Evolutionary conservation across 2,888 invertebrate species (phyloP), one percentile per base, ranked within the genome.

Genomic region (Gnatocerus cornutus): DNA sequence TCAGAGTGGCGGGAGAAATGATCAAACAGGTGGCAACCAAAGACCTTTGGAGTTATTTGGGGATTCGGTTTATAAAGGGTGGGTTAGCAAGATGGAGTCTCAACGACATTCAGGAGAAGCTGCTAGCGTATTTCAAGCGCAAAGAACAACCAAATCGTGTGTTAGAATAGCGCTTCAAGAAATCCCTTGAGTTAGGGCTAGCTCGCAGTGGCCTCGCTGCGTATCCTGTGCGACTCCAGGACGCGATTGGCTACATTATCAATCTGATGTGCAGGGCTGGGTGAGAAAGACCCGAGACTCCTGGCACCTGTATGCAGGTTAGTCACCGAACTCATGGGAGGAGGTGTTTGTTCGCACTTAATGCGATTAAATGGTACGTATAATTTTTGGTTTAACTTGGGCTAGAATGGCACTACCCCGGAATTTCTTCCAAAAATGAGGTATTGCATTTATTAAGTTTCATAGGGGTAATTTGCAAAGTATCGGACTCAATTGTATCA

Each of bases 291-390:
- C 14, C 14, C 16, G 21, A 55, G 33, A 55, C 55, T 5, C 55
- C 39, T 14, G 16, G 14, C 3, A 39, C 37, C 7, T 55, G 55
- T n/a, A 55, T 55, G 8, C 55, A 55, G 55, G 55, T 55, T 0
- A 39, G 55, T 39, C 55, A 55, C n/a, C 14, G 33, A 9, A 53
- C 53, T 13, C 55, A 55, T 16, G n/a, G n/a, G n/a, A 21, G 55
- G 0, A 39, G 39, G 5, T 16, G 39, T 16, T 8, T 55, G n/a
- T 10, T 39, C 4, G 39, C 39, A 0, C 55, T 39, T 10, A 39
- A 30, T 8, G 13, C 29, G 10, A 33, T 52, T n/a, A n/a, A n/a
- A n/a, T n/a, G n/a, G n/a, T n/a, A n/a, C n/a, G n/a, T n/a, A n/a
- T n/a, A n/a, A n/a, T n/a, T n/a, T n/a, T n/a, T n/a, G n/a, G n/a